Evolutionary conservation across 2,797 vertebrate species (phyloP), one percentile per base, ranked within the genome.

Genomic region (Rhinichthys osculus): DNA sequence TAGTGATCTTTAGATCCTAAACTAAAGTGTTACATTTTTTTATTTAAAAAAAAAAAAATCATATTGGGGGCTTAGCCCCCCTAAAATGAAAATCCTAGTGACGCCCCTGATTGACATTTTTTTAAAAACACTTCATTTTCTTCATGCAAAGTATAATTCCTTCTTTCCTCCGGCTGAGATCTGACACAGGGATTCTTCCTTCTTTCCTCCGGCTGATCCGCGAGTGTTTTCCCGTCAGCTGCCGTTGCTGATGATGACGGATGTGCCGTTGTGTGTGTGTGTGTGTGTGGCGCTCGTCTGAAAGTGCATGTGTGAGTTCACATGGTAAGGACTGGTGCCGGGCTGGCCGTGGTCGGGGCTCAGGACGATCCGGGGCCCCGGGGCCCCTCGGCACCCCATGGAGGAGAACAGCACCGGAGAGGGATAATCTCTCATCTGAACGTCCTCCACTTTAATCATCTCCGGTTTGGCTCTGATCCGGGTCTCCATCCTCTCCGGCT

Each of bases 391-490:
- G 85, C 96, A 98, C 82, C 14, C 62, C 62, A 30, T 64, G 27
- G 62, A 64, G 62, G 62, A 64, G 14, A 64, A 30, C 62, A 64
- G 62, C 23, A 96, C 93, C 44, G 95, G 94, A 87, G 96, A 97
- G 67, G 95, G 88, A 84, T 96, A 97, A 85, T 95, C 97, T 0
- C 90, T 47, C 79, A 97, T 90, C 47, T 96, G 94, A 89, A 91
- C 96, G 92, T 99, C 97, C 90, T 99, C 98, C 82, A 98, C 97
- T 92, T 99, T 99, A 94, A 99, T 98, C 96, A 97, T 97, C 92
- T 99, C 97, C 91, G 98, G 97, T 0, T 98, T 99, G 27, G 97
- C 97, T 90, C 96, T 95, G 88, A 98, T 97, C 84, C 98, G 94
- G 52, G 27, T 33, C 2, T 66, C 62, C 62, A 17, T 66, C 62